A percentile compares a stretch with the other conserved stretches of the same genome.
These are phyloP conservation scores for Cotesia chilonis DNA, from an alignment of 1,140 invertebrate species.

Conservation along the genomic window DNA sequence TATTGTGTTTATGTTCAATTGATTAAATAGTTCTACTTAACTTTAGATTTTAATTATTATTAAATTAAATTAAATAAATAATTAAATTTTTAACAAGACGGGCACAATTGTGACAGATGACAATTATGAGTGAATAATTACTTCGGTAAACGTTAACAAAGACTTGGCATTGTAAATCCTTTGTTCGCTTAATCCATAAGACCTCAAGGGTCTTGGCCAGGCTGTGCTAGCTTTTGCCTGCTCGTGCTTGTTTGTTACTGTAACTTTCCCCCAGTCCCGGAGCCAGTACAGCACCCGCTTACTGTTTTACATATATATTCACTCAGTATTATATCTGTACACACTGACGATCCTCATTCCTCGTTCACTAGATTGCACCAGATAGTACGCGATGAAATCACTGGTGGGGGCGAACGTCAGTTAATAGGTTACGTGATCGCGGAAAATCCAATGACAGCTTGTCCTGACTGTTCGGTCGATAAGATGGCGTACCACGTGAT, in stretches of 20 bases:
- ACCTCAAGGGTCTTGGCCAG: conserved; percentile 19
- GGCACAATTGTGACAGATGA: no score
- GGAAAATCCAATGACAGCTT: conserved; percentile 4
- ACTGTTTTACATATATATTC: no score
- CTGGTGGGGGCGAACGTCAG: conserved; percentile 8
- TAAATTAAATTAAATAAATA: not conserved
- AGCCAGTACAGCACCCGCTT: no score
- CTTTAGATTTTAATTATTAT: no score
- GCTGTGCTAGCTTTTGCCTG: not conserved
- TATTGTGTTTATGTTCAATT: no score
- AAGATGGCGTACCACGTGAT: conserved; percentile 44
- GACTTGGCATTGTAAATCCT: conserved; percentile 36
- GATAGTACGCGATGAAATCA: not conserved
- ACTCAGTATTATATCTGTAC: not conserved
- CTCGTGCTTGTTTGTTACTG: not conserved
- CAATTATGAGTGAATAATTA: no score
- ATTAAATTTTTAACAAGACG: not conserved
- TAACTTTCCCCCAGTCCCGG: not conserved
- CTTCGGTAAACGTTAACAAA: not conserved
- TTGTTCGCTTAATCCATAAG: conserved; percentile 42
- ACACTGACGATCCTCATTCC: not conserved
- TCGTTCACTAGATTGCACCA: not conserved
- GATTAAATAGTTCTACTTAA: not conserved
- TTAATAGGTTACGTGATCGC: conserved; percentile 39
- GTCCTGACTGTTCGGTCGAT: conserved; percentile 42